Evolutionary conservation across 2,797 vertebrate species (phyloP).

Genomic region (Myotis pilosus): DNA sequence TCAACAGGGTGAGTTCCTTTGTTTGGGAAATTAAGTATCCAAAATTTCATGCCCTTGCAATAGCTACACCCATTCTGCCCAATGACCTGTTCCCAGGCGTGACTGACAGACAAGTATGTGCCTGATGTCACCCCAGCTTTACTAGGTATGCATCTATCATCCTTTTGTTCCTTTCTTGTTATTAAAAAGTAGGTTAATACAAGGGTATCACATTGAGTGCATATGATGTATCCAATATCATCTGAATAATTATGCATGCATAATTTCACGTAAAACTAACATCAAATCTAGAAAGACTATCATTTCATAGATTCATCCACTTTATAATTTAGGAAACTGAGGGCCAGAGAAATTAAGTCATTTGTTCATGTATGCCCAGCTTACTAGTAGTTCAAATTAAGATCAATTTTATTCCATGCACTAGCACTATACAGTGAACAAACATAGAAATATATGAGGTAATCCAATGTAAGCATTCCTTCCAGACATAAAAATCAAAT

Average conservation of each 20-base stretch:
- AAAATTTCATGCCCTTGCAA: no score
- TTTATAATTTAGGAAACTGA: not conserved
- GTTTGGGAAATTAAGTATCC: no score
- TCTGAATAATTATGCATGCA: not conserved
- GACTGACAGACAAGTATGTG: no score
- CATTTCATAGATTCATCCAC: not conserved
- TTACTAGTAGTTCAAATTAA: not conserved
- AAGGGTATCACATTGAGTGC: not conserved
- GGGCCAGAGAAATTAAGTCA: not conserved
- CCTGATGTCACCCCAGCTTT: no score
- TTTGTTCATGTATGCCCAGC: not conserved
- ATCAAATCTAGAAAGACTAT: not conserved
- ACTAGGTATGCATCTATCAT: no score
- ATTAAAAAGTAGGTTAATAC: no score
- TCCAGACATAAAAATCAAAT: not conserved
- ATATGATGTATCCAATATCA: not conserved
- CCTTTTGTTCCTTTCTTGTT: no score
- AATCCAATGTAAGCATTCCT: not conserved
- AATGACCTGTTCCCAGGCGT: no score
- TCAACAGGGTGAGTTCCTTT: no score
- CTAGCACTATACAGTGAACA: not conserved
- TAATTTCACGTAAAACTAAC: not conserved
- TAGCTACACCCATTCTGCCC: no score
- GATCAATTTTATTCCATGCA: not conserved
- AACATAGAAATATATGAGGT: not conserved